Base-by-base conservation (phyloP, 2,113 vertebrate genomes). In the Elephas maximus region DNA sequence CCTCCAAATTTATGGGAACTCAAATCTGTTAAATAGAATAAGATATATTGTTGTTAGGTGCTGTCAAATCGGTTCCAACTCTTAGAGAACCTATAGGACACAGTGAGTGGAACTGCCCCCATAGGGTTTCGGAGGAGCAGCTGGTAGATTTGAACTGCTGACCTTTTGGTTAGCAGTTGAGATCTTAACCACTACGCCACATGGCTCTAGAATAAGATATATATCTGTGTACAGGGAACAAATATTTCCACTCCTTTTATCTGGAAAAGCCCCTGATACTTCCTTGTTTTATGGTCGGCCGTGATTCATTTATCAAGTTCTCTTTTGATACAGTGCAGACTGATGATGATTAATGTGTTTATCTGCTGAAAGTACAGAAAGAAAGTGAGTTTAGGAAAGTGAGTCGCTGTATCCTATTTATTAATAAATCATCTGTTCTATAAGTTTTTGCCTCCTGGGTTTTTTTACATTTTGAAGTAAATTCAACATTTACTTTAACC, bases 291-390 rank as follows among this genome's bases (percentile, higher is more conserved):
- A 63, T 91, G n/a, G 23, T 6, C 88, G 10, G 26, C 41, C 71
- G 44, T 88, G 62, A 91, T 79, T 82, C 92, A 94, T 84, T 91
- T 69, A 86, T 89, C 77, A 94, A 82, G 17, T 60, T 90, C 3
- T 88, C 85, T 88, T 85, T 90, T 90, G 77, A 95, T 92, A 37
- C 7, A 88, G 41, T 28, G 28, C 44, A 94, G 12, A 87, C 37
- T 81, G 90, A 73, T 67, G 14, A 73, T 84, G 87, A 95, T 93
- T 87, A 95, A 92, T 92, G 76, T 92, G 45, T 93, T 97, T 95
- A 94, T 96, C 89, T 95, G 65, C 65, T 87, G 76, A 76, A 92
- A 37, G 33, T 73, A 85, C 2, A 4, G 77, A 71, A 84, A 96
- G 81, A 86, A 92, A 83, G 45, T 92, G 89, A 63, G 18, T 92